Conservation (phyloP, 2,888 invertebrate genomes). For the Branchellion lobata region DNA sequence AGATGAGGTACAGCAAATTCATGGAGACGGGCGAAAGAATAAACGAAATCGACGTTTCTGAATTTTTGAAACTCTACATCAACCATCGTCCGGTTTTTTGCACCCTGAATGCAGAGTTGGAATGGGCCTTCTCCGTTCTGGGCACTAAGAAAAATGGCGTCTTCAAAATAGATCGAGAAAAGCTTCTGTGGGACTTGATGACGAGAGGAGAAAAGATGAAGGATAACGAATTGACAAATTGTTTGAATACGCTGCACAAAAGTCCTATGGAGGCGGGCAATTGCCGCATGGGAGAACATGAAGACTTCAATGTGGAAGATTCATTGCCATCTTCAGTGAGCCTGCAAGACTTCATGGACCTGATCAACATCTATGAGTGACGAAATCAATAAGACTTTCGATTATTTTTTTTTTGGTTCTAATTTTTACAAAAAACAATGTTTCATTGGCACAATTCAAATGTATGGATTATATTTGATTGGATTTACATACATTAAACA, state of each 20-base stretch:
- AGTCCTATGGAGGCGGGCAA: conserved; percentile 15
- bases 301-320: background rate
- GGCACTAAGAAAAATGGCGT: conserved; percentile 53
- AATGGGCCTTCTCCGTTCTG: conserved; percentile 59
- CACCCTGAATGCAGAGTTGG: conserved; percentile 58
- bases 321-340: background rate
- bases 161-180: conserved; percentile 57
- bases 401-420: too few species aligned
- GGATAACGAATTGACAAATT: conserved; percentile 61
- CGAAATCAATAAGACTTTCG: too few species aligned
- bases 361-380: too few species aligned
- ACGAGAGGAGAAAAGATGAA: conserved; percentile 63
- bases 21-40: conserved; percentile 63
- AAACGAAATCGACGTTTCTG: conserved; percentile 68
- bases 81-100: conserved; percentile 63
- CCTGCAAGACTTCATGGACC: background rate
- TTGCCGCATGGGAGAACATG: background rate
- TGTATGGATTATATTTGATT: too few species aligned
- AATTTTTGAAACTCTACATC: conserved; percentile 62
- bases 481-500: too few species aligned
- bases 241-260: conserved; percentile 60
- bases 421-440: too few species aligned
- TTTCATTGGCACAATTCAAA: too few species aligned
- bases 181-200: conserved; percentile 59
- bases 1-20: conserved; percentile 63